Percentiles rank a stretch among this genome's conserved stretches.
phyloP scores from a whole-genome alignment of 2,888 invertebrate species.

The Nymphalis urticae region DNA sequence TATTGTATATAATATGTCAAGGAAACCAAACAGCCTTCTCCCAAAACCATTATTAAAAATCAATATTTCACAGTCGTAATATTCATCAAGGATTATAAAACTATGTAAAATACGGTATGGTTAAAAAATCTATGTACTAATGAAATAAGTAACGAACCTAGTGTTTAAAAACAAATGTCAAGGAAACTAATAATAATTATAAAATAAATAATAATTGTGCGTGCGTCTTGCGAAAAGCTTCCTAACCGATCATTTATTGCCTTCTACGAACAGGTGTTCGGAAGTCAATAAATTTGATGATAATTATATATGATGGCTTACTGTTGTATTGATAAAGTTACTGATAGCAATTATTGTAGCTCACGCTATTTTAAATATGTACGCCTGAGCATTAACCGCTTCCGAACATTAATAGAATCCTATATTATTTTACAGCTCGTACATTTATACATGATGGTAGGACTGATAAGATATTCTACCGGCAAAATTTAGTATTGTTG shows the following conservation, averaged over 20 bases:
- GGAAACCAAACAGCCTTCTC: not conserved
- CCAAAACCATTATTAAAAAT: not conserved
- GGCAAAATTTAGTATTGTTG: too few species aligned
- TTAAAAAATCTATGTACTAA: conserved; percentile 12
- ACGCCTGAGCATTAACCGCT: too few species aligned
- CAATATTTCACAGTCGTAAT: too few species aligned
- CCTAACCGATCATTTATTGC: conserved; percentile 26
- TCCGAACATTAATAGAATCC: too few species aligned
- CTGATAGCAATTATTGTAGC: conserved; percentile 20
- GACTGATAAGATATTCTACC: too few species aligned
- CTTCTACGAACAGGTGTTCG: conserved; percentile 35
- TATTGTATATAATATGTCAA: too few species aligned
- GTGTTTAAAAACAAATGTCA: conserved; percentile 52
- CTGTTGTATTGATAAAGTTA: conserved; percentile 23
- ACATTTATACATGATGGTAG: too few species aligned
- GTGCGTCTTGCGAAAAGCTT: conserved; percentile 34
- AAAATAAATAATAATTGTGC: conserved; percentile 29
- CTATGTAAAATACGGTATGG: conserved; percentile 17
- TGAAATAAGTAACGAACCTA: conserved; percentile 15
- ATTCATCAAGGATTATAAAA: conserved; percentile 23
- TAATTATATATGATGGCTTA: conserved; percentile 38
- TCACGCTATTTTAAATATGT: not conserved
- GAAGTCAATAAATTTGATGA: conserved; percentile 38
- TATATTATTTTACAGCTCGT: too few species aligned
- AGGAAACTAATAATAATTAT: conserved; percentile 49